Conservation (phyloP, 2,797 vertebrate species). For the Hemibagrus guttatus region DNA sequence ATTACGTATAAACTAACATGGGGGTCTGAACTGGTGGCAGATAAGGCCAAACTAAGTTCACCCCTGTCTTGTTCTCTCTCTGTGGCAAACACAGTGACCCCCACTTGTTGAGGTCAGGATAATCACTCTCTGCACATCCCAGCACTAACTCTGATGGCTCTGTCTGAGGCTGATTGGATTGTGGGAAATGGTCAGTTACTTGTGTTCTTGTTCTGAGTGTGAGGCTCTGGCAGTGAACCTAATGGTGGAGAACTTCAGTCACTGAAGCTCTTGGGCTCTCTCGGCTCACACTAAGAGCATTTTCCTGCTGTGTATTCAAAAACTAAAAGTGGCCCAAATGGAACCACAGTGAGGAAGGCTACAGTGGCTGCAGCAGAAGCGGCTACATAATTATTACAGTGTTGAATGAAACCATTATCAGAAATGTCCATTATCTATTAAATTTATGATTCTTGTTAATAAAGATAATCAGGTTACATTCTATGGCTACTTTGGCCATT, state of each 20-base stretch:
- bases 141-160: conserved; percentile 39
- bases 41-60: conserved; percentile 59
- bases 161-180: conserved; percentile 44
- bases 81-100: conserved; percentile 53
- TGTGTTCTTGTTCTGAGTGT: conserved; percentile 18
- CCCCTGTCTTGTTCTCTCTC: conserved; percentile 48
- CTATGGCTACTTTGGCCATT: neutral
- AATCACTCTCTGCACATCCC: conserved; percentile 48
- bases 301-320: neutral
- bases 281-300: neutral
- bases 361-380: neutral
- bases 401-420: neutral
- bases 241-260: conserved; percentile 23
- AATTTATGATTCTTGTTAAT: neutral
- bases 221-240: conserved; percentile 23
- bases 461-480: neutral
- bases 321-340: neutral
- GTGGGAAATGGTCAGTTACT: conserved; percentile 31
- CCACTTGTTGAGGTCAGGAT: conserved; percentile 48
- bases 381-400: neutral
- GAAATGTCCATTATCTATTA: neutral
- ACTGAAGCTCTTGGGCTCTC: conserved; percentile 2
- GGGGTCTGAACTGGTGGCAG: conserved; percentile 53
- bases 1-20: conserved; percentile 66
- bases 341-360: neutral